Evolutionary conservation across 2,113 vertebrate genomes (phyloP).

Genomic region (Thunnus thynnus): DNA sequence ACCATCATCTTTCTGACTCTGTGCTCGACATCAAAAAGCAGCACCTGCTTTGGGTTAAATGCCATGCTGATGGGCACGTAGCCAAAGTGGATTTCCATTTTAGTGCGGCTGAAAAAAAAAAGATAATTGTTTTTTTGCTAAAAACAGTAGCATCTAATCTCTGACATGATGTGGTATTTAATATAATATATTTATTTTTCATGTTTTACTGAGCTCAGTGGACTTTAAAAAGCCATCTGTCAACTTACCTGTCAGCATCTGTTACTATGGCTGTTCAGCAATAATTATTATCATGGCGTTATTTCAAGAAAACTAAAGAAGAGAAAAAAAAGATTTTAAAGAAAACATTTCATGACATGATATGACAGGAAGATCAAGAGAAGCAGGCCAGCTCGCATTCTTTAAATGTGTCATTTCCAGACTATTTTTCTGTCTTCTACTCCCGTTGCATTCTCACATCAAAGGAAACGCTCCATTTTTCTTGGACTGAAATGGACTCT

Average conservation of each 20-base stretch:
- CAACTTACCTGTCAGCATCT: conserved; percentile 78
- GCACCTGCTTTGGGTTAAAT: conserved; percentile 74
- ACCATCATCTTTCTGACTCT: conserved; percentile 50
- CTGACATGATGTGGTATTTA: conserved; percentile 55
- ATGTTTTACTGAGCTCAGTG: conserved; percentile 47
- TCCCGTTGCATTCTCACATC: conserved; percentile 55
- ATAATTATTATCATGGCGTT: conserved; percentile 57
- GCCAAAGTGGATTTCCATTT: conserved; percentile 63
- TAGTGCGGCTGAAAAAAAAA: conserved; percentile 42
- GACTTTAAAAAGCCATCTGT: conserved; percentile 77
- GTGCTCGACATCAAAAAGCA: conserved; percentile 54
- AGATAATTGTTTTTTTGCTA: conserved; percentile 10
- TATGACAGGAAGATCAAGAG: conserved; percentile 62
- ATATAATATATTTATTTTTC: conserved; percentile 54
- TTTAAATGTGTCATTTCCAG: conserved; percentile 66
- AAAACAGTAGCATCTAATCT: conserved; percentile 65
- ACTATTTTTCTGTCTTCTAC: conserved; percentile 51
- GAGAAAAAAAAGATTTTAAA: conserved; percentile 45
- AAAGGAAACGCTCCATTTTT: conserved; percentile 52
- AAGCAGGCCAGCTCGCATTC: conserved; percentile 42
- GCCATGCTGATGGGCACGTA: conserved; percentile 53
- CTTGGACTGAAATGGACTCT: conserved; percentile 41
- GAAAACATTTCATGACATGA: conserved; percentile 47
- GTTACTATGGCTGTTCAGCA: conserved; percentile 60
- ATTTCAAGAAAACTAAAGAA: conserved; percentile 48